Evolutionary conservation across 2,888 invertebrate species (phyloP), one percentile per base, ranked within the genome.

Genomic region (Coecobrya sp.): DNA sequence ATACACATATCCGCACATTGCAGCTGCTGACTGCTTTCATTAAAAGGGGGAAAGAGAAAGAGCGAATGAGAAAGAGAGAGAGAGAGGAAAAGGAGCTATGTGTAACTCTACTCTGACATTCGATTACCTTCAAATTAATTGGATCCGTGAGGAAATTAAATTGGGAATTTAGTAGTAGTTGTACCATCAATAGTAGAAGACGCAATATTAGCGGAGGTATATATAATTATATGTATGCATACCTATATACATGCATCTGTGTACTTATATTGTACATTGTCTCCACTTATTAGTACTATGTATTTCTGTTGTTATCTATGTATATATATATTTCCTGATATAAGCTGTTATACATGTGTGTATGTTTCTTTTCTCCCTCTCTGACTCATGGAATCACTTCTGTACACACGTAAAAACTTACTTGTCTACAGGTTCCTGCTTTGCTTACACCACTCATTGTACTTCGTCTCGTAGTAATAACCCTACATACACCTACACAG

Each of bases 21-120:
- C 89, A 89, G 89, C 89, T 89, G 89, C 89, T 89, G 89, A 89
- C 89, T 89, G 85, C 89, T 89, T 89, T 89, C 89, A 89, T 89
- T 89, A 89, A 89, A 89, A 89, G 85, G 70, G 86, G 89, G 89
- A 89, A 89, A 81, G 89, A 89, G 89, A 81, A 82, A 89, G 82
- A 82, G 79, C 25, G 59, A 76, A 79, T 65, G 89, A 84, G 73
- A 45, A 13, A 76, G 76, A 76, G 45, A 79, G 81, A 88, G 88
- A 82, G 89, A 70, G 49, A 90, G 85, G 76, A 85, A 90, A 76
- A 90, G 89, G 89, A 89, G 89, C 89, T 90, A 90, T 90, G 89
- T 90, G 89, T 90, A 90, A 90, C 89, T 90, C 89, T 90, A 89
- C 89, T 82, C 89, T 89, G 89, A 89, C 89, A 89, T 89, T 89